Conservation (phyloP, 92 coral and sea anemone species). For the Nematostella vectensis region DNA sequence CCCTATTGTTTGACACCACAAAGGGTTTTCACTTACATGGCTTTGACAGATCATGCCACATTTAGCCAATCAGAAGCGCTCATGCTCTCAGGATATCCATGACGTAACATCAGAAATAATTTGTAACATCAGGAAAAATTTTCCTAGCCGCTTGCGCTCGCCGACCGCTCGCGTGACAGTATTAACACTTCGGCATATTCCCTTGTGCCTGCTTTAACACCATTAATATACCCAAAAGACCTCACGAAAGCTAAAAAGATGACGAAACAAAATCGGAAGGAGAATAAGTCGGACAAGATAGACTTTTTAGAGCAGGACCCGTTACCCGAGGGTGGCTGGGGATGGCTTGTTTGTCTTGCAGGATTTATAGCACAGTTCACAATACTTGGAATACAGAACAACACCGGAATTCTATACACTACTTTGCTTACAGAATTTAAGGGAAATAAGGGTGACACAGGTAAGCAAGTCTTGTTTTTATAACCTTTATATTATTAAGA, state of each 20-base stretch:
- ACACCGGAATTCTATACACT: constrained; percentile 82
- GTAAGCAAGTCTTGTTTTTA: constrained; percentile 25
- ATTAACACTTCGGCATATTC: not conserved
- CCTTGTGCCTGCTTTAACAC: not conserved
- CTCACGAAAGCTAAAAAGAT: constrained; percentile 3
- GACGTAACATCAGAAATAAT: constrained; percentile 13
- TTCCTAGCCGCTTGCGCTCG: constrained; percentile 13
- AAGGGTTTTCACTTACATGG: constrained; percentile 16
- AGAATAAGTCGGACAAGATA: constrained; percentile 20
- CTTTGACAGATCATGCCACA: constrained; percentile 43
- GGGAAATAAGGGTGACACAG: constrained; percentile 65
- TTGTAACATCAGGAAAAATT: constrained; percentile 5
- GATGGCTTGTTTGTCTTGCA: constrained; percentile 91
- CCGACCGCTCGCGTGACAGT: constrained; percentile 13
- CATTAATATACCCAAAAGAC: constrained; percentile 12
- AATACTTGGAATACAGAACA: constrained; percentile 88
- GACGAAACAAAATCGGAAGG: constrained; percentile 32
- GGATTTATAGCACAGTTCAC: constrained; percentile 81
- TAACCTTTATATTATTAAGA: no score
- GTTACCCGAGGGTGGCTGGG: constrained; percentile 96
- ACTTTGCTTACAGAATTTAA: constrained; percentile 54
- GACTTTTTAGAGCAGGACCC: constrained; percentile 25
- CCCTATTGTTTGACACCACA: not conserved
- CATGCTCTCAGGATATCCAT: constrained; percentile 5
- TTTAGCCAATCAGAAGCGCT: constrained; percentile 38